Evolutionary conservation across 2,888 invertebrate genomes (phyloP).

Genomic region (Aleiodes alternator): DNA sequence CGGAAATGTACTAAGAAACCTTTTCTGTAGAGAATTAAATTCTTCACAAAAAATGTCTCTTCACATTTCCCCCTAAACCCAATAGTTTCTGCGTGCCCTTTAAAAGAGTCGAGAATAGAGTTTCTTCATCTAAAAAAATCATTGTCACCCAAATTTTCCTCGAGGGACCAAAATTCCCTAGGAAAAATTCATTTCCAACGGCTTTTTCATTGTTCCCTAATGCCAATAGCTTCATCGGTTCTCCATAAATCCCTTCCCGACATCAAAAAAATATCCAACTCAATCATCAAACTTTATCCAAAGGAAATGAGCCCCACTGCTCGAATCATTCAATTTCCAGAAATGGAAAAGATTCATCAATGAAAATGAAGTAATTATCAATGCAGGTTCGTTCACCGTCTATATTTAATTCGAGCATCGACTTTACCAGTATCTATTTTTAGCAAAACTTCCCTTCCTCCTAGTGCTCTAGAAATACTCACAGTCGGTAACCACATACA

Average conservation of each 20-base stretch:
- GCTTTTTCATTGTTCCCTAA: conserved; percentile 20
- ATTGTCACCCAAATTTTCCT: too few species aligned
- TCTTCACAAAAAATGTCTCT: too few species aligned
- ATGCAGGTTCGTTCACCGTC: conserved; percentile 68
- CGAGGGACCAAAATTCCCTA: neutral
- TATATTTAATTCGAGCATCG: conserved; percentile 72
- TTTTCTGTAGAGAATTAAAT: too few species aligned
- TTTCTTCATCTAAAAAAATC: neutral
- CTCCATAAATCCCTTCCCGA: conserved; percentile 56
- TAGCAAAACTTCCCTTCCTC: conserved; percentile 56
- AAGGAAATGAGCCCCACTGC: too few species aligned
- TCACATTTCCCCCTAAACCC: too few species aligned
- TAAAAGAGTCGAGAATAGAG: too few species aligned
- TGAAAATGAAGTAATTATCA: conserved; percentile 41
- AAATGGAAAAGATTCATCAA: conserved; percentile 20
- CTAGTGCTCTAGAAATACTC: conserved; percentile 71
- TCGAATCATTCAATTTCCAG: neutral
- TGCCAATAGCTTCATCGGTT: conserved; percentile 61
- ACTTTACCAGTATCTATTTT: conserved; percentile 68
- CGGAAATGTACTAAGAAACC: neutral
- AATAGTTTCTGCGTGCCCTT: too few species aligned
- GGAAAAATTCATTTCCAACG: conserved; percentile 9
- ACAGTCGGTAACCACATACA: conserved; percentile 37
- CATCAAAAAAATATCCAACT: conserved; percentile 39
- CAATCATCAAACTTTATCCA: conserved; percentile 13